phyloP scores from a whole-genome alignment of 1,140 invertebrate species.

The Protaetia brevitarsis region DNA sequence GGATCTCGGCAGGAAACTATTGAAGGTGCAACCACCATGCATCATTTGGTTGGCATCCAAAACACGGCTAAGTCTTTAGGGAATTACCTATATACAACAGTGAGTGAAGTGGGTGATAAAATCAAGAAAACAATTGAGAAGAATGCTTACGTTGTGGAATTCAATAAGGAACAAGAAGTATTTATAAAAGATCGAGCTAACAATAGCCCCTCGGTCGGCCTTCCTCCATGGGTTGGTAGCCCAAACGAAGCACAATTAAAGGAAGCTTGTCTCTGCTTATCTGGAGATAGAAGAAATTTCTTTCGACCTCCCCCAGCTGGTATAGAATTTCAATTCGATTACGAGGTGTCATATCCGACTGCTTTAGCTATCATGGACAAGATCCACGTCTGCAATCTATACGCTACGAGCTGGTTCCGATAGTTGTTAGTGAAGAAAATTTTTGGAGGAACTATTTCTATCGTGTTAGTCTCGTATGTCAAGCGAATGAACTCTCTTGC shows the following conservation, averaged over 20 bases:
- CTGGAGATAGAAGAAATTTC: conserved; percentile 94
- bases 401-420: conserved; percentile 98
- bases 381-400: conserved; percentile 95
- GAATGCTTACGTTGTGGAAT: neutral
- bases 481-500: conserved; percentile 72
- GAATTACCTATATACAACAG: neutral
- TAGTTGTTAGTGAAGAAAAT: conserved; percentile 96
- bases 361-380: conserved; percentile 90
- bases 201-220: conserved; percentile 67
- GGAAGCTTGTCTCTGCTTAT: conserved; percentile 90
- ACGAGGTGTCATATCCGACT: conserved; percentile 83
- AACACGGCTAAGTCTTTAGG: neutral
- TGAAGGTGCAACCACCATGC: too few species aligned
- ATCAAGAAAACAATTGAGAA: neutral
- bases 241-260: conserved; percentile 86
- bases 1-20: too few species aligned
- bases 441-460: conserved; percentile 99
- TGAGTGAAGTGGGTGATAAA: neutral
- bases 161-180: neutral
- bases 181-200: conserved; percentile 49
- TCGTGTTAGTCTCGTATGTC: conserved; percentile 94
- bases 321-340: conserved; percentile 94
- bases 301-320: conserved; percentile 91
- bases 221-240: conserved; percentile 89
- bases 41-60: too few species aligned